Percentiles rank a stretch among this genome's conserved stretches.
Conservation (phyloP, 2,113 vertebrate species). For the Proterorhinus semilunaris region DNA sequence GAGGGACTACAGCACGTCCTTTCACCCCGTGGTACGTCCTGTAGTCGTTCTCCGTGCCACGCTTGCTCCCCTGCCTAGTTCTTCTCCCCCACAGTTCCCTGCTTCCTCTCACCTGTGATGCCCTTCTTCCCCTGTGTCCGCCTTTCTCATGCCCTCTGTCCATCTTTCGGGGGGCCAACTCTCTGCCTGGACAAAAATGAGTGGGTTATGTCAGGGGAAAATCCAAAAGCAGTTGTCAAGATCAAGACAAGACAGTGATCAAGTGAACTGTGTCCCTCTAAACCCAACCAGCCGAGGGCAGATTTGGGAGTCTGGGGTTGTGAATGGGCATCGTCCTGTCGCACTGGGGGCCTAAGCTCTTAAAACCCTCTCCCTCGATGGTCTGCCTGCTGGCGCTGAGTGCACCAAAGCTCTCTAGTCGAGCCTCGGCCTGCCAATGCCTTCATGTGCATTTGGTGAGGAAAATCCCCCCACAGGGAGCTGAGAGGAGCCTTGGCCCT, state of each 20-base stretch:
- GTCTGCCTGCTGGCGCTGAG: slow-evolving; percentile 55
- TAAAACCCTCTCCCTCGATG: slow-evolving; percentile 53
- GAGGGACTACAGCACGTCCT: no score
- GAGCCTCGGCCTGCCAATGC: slow-evolving; percentile 36
- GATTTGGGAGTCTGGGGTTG: slow-evolving; percentile 22
- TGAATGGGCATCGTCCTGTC: slow-evolving; percentile 34
- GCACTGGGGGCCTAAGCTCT: slow-evolving; percentile 55
- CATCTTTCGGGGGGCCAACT: no score
- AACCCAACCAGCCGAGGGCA: slow-evolving; percentile 32
- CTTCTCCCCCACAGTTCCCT: no score
- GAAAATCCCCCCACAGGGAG: slow-evolving; percentile 50
- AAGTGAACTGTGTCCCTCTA: not conserved
- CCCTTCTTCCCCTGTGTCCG: no score
- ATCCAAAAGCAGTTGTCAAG: not conserved
- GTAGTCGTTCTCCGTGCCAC: no score
- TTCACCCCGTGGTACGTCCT: no score
- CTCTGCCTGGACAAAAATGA: no score
- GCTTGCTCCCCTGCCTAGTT: no score
- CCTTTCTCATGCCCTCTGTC: no score
- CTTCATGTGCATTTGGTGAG: slow-evolving; percentile 21
- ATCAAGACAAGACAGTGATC: slow-evolving; percentile 16
- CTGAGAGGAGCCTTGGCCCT: slow-evolving; percentile 47
- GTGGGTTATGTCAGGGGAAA: no score
- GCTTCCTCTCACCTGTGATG: no score
- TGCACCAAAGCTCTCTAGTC: slow-evolving; percentile 44